Evolutionary conservation across 2,888 invertebrate genomes (phyloP).

Genomic region (Taphrorychus bicolor): DNA sequence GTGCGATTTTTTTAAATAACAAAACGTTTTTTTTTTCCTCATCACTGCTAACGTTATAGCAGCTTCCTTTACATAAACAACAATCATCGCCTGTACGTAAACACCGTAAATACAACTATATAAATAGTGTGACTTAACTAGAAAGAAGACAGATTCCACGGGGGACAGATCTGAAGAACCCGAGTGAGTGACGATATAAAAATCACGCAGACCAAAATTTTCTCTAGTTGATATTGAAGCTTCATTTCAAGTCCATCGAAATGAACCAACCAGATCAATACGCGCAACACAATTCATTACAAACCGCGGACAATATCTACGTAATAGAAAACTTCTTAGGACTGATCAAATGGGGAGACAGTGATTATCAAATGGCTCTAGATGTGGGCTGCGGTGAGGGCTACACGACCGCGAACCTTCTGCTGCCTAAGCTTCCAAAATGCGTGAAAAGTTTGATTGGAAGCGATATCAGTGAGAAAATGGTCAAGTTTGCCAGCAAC

Average conservation of each 20-base stretch:
- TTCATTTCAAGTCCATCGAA: neutral
- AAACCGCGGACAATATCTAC: slow-evolving; percentile 70
- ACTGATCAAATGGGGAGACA: slow-evolving; percentile 63
- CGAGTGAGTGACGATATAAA: slow-evolving; percentile 7
- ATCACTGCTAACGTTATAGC: slow-evolving; percentile 18
- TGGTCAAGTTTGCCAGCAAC: slow-evolving; percentile 72
- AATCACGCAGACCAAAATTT: slow-evolving; percentile 11
- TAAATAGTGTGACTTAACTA: neutral
- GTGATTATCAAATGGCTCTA: slow-evolving; percentile 54
- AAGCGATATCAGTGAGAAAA: slow-evolving; percentile 73
- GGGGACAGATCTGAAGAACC: slow-evolving; percentile 15
- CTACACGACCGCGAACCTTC: slow-evolving; percentile 69
- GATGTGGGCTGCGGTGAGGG: slow-evolving; percentile 83
- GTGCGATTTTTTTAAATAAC: slow-evolving; percentile 32
- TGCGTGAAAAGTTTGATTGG: slow-evolving; percentile 65
- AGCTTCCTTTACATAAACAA: neutral
- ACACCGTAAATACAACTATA: neutral
- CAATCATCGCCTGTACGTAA: neutral
- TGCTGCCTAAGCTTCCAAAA: slow-evolving; percentile 68
- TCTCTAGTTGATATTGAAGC: slow-evolving; percentile 20
- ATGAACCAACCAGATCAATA: slow-evolving; percentile 68
- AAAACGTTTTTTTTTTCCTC: slow-evolving; percentile 27
- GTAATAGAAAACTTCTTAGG: slow-evolving; percentile 70
- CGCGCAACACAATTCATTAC: slow-evolving; percentile 70
- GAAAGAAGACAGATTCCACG: slow-evolving; percentile 5